Evolutionary conservation across 1,140 invertebrate genomes (phyloP), one percentile per base, ranked within the genome.

Genomic region (Bombus ignitus): DNA sequence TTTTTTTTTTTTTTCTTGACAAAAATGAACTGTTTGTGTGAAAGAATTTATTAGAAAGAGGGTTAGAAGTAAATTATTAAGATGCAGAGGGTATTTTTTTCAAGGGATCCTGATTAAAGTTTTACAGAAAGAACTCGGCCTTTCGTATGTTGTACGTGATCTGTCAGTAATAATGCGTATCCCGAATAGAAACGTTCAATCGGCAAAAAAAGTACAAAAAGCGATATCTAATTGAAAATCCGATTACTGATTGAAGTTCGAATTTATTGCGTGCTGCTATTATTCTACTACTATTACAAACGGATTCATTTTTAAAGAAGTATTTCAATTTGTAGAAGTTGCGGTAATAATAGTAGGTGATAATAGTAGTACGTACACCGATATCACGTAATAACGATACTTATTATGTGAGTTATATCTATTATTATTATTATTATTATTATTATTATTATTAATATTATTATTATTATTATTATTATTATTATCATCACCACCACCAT

Each of bases 171-270:
- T 83, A 47, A 72, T 57, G 37, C 59, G 18, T 81, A 73, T 39
- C 53, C 72, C 79, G 68, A 87, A 25, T 37, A 71, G 80, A 87
- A 80, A 87, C 70, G 53, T 73, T 86, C 28, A 81, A 77, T 84
- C 76, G 70, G 75, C 65, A 57, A 80, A 84, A 80, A 81, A 87
- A 89, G 88, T 89, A 89, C 86, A 89, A 87, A 86, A 88, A 68
- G 37, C 25, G 62, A 81, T 77, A 81, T 87, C 75, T 53, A 74
- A 83, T 57, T 53, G 37, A 53, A 77, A 77, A 83, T 44, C 2
- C 13, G 28, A 66, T 70, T 81, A 72, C 62, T 74, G 68, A 76
- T 81, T 81, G 81, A 83, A 78, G 15, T 84, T 77, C 77, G 37
- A 32, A 84, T 81, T 81, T 47, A 71, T 82, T 84, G 35, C 35